These are phyloP conservation scores for Orientallactaga sibirica DNA, from an alignment of 2,797 vertebrate genomes.

Conservation along the genomic window DNA sequence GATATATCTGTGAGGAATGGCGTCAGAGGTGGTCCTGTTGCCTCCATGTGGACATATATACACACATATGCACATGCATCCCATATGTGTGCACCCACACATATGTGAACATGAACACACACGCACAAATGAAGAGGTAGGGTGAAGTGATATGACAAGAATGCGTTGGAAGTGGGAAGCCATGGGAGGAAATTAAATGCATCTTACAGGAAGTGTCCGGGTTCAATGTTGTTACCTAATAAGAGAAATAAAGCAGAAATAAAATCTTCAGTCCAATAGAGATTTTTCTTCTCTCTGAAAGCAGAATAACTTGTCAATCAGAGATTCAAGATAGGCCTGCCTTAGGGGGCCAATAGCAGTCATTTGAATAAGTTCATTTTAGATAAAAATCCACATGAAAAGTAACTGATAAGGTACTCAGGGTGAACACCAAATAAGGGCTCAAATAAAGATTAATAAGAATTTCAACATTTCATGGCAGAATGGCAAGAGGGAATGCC, in stretches of 20 bases:
- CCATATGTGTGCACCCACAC: no score
- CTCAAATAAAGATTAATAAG: background rate
- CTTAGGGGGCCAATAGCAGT: background rate
- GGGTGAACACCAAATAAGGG: background rate
- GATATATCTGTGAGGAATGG: no score
- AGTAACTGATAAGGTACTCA: background rate
- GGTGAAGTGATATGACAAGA: slow-evolving; percentile 9
- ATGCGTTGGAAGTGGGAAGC: background rate
- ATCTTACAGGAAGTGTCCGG: background rate
- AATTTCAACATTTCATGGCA: background rate
- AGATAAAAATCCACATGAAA: slow-evolving; percentile 2
- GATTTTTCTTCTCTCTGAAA: slow-evolving; percentile 24
- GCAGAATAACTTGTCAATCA: background rate
- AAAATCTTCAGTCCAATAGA: background rate
- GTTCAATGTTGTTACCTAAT: slow-evolving; percentile 6
- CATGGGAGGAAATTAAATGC: slow-evolving; percentile 39
- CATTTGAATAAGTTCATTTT: background rate
- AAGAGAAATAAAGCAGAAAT: slow-evolving; percentile 31
- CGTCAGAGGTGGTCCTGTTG: no score
- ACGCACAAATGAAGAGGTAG: background rate
- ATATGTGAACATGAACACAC: no score
- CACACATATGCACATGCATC: no score
- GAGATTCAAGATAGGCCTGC: background rate
- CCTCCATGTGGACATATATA: no score
- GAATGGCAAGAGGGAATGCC: background rate